Conservation (phyloP, 1,140 invertebrate species). For the Trichoplusia ni region DNA sequence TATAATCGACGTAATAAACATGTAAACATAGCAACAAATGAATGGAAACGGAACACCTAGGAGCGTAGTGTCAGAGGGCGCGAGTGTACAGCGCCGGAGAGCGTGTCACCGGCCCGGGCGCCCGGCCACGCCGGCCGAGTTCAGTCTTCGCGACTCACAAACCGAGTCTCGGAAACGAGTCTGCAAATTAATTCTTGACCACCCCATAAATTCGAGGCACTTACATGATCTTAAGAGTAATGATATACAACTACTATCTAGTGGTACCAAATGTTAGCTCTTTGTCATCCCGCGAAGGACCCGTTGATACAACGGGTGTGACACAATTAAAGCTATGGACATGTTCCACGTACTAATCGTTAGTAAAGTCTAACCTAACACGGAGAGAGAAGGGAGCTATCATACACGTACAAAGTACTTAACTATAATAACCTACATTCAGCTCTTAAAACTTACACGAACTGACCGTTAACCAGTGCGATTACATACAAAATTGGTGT, state of each 20-base stretch:
- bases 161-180: conserved; percentile 30
- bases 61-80: neutral
- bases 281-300: conserved; percentile 67
- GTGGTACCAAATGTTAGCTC: conserved; percentile 70
- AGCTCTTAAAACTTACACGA: conserved; percentile 69
- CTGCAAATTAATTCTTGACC: conserved; percentile 56
- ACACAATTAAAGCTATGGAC: conserved; percentile 81
- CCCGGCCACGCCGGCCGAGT: too few species aligned
- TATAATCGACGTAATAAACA: conserved; percentile 4
- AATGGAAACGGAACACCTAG: too few species aligned
- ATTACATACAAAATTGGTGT: conserved; percentile 75
- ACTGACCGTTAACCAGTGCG: conserved; percentile 73
- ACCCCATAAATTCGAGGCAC: conserved; percentile 77
- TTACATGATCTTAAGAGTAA: conserved; percentile 78
- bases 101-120: too few species aligned
- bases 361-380: conserved; percentile 75
- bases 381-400: conserved; percentile 75
- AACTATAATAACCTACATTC: conserved; percentile 66
- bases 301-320: conserved; percentile 79
- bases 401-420: conserved; percentile 74
- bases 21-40: conserved; percentile 17
- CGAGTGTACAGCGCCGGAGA: too few species aligned
- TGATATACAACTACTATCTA: conserved; percentile 77
- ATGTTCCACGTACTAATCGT: conserved; percentile 76
- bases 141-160: conserved; percentile 1